Evolutionary conservation across 2,113 vertebrate genomes (phyloP).

Genomic region (Aptenodytes patagonicus): DNA sequence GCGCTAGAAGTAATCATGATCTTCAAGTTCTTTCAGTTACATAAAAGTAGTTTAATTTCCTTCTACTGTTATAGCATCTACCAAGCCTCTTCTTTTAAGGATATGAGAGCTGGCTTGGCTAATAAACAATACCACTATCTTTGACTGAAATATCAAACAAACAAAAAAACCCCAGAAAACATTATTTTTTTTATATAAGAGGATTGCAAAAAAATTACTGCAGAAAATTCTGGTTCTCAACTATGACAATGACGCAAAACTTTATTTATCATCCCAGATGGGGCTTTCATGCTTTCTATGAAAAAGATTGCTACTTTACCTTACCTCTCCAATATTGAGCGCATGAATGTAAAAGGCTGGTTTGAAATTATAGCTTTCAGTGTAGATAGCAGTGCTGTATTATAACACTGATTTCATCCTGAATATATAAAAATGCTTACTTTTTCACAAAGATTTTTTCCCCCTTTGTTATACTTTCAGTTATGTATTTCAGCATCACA

Average conservation of each 20-base stretch:
- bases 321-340: not conserved
- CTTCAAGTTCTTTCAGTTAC: not conserved
- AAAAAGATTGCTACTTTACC: not conserved
- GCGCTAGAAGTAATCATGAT: not conserved
- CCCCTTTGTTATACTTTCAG: conserved; percentile 44
- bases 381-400: not conserved
- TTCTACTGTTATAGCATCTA: not conserved
- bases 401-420: not conserved
- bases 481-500: conserved; percentile 71
- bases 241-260: not conserved
- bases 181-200: not conserved
- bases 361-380: not conserved
- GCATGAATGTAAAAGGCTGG: not conserved
- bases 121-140: not conserved
- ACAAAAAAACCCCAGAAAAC: not conserved
- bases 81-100: not conserved
- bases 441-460: conserved; percentile 9
- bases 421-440: conserved; percentile 32
- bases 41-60: not conserved
- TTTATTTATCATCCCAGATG: not conserved
- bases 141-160: not conserved
- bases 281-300: not conserved
- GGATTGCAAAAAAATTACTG: not conserved
- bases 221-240: not conserved
- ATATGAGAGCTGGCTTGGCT: not conserved